Conservation (phyloP, 2,113 vertebrate species). For the Dipodomys ordii region DNA sequence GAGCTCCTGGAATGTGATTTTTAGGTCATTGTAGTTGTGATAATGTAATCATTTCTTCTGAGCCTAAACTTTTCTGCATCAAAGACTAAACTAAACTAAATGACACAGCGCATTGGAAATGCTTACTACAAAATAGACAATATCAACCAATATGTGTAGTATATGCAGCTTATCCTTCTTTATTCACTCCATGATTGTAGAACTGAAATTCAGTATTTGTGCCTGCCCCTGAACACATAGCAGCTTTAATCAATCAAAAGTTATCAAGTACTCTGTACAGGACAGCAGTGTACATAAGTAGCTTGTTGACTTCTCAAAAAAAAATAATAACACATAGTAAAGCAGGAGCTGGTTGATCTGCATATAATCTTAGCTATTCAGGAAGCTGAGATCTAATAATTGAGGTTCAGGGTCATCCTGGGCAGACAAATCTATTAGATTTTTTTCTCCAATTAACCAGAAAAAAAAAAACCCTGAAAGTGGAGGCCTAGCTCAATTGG, state of each 20-base stretch:
- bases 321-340: too few species aligned
- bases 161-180: not conserved
- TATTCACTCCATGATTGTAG: not conserved
- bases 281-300: not conserved
- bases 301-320: not conserved
- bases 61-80: not conserved
- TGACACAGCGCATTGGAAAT: not conserved
- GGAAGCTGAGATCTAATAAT: too few species aligned
- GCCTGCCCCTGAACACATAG: not conserved
- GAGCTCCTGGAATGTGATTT: not conserved
- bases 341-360: too few species aligned
- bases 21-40: not conserved
- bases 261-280: not conserved
- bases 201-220: not conserved
- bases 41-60: conserved; percentile 7
- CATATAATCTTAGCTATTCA: too few species aligned
- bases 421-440: too few species aligned
- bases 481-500: too few species aligned
- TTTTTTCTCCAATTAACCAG: too few species aligned
- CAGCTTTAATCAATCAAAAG: not conserved
- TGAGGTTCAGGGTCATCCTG: too few species aligned
- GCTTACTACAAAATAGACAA: conserved; percentile 2
- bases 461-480: too few species aligned
- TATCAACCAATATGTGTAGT: not conserved
- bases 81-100: conserved; percentile 16